phyloP scores from a whole-genome alignment of 2,888 invertebrate species.

The Diabrotica balteata region DNA sequence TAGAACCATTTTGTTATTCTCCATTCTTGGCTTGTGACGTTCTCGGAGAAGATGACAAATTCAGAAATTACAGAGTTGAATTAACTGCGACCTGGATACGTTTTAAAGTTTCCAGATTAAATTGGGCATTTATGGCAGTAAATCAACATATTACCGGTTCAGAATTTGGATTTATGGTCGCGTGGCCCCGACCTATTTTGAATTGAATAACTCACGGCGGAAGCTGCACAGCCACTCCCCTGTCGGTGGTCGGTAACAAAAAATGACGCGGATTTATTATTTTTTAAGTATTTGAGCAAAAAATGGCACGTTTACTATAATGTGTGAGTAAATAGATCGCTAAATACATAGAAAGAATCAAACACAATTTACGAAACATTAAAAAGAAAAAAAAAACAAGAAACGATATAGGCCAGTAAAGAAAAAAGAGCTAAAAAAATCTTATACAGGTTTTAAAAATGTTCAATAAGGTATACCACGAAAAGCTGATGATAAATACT shows the following conservation, averaged over 20 bases:
- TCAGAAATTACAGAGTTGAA: slow-evolving; percentile 53
- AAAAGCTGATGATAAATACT: too few species aligned
- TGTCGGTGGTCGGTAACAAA: background rate
- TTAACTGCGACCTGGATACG: slow-evolving; percentile 51
- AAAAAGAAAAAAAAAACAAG: too few species aligned
- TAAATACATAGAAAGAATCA: too few species aligned
- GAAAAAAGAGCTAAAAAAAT: too few species aligned
- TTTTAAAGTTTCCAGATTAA: slow-evolving; percentile 51
- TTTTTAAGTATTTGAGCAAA: too few species aligned
- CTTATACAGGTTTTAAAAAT: too few species aligned
- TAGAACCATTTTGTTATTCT: background rate
- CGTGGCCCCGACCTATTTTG: slow-evolving; percentile 26
- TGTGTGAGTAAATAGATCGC: too few species aligned
- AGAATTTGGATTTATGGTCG: slow-evolving; percentile 30
- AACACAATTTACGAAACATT: too few species aligned
- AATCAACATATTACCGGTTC: slow-evolving; percentile 46
- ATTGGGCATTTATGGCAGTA: slow-evolving; percentile 52
- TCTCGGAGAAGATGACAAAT: slow-evolving; percentile 52
- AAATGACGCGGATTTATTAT: background rate
- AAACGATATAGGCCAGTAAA: too few species aligned
- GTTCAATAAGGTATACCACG: too few species aligned
- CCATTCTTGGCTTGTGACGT: slow-evolving; percentile 9
- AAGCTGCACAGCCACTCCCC: slow-evolving; percentile 3
- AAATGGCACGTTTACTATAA: too few species aligned
- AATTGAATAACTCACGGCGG: slow-evolving; percentile 19